These are phyloP conservation scores for Campoletis sonorensis DNA, from an alignment of 1,140 invertebrate species.

Conservation along the genomic window DNA sequence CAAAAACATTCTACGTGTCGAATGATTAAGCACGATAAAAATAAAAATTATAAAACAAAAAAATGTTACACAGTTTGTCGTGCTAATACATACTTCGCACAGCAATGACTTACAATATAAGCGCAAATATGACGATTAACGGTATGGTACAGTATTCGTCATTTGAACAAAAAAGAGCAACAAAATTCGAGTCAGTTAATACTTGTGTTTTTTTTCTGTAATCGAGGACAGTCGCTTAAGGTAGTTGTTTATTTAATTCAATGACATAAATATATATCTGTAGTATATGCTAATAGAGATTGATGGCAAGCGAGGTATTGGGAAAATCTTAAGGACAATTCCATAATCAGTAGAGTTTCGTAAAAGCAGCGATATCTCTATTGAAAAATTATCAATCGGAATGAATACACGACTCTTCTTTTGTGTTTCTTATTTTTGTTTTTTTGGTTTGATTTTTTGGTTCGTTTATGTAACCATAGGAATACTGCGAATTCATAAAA, in stretches of 20 bases:
- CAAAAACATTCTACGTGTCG: too few relatives aligned
- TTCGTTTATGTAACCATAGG: background rate
- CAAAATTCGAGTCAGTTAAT: background rate
- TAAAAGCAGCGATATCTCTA: background rate
- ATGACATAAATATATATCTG: background rate
- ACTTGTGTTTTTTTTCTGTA: background rate
- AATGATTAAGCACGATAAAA: background rate
- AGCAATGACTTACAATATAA: constrained; percentile 3
- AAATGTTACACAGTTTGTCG: background rate
- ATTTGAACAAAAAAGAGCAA: background rate
- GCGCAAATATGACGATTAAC: constrained; percentile 14
- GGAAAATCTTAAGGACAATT: constrained; percentile 13
- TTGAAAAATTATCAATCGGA: background rate
- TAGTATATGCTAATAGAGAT: background rate
- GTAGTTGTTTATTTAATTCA: background rate
- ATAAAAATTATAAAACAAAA: background rate
- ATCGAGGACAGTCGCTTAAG: background rate
- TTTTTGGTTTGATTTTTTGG: background rate
- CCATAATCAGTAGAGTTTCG: background rate
- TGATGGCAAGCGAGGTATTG: constrained; percentile 11
- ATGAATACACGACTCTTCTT: background rate
- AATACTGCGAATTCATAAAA: constrained; percentile 20
- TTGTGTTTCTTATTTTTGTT: too few relatives aligned
- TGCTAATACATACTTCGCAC: constrained; percentile 1
- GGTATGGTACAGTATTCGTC: constrained; percentile 13